Conservation (phyloP, 35 echinoderm and acorn worm species). For the Ophioderma brevispina region DNA sequence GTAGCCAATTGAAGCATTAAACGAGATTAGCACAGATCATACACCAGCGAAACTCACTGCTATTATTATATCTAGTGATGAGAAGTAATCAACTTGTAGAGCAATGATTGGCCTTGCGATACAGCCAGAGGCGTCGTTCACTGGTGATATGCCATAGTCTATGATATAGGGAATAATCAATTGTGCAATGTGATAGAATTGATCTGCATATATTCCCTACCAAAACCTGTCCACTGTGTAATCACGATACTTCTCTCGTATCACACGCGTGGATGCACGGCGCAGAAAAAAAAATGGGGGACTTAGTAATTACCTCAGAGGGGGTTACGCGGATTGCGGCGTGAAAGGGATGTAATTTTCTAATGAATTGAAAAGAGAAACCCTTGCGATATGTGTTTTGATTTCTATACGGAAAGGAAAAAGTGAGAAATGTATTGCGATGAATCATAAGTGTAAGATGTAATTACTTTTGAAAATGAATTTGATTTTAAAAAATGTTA, state of each 20-base stretch:
- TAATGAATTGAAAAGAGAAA: not conserved
- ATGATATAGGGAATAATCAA: not conserved
- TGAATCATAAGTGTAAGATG: not conserved
- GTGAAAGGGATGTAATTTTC: slow-evolving; percentile 1
- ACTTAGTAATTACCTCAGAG: not conserved
- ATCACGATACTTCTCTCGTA: not conserved
- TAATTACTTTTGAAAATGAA: too few relatives aligned
- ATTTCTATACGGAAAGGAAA: not conserved
- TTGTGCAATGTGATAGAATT: not conserved
- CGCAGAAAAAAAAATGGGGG: not conserved
- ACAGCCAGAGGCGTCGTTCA: not conserved
- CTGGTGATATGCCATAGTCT: not conserved
- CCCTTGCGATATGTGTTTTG: not conserved
- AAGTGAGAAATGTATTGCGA: not conserved
- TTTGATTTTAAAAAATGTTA: too few relatives aligned
- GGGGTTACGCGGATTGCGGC: not conserved
- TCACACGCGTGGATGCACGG: not conserved
- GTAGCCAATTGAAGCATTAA: too few relatives aligned
- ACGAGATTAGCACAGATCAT: too few relatives aligned
- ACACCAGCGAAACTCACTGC: too few relatives aligned
- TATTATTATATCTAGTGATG: too few relatives aligned
- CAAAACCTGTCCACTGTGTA: not conserved
- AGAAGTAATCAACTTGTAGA: not conserved
- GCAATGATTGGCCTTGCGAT: not conserved
- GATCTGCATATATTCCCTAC: not conserved